Conservation (phyloP, 2,888 invertebrate genomes). For the Priocnemis perturbator region DNA sequence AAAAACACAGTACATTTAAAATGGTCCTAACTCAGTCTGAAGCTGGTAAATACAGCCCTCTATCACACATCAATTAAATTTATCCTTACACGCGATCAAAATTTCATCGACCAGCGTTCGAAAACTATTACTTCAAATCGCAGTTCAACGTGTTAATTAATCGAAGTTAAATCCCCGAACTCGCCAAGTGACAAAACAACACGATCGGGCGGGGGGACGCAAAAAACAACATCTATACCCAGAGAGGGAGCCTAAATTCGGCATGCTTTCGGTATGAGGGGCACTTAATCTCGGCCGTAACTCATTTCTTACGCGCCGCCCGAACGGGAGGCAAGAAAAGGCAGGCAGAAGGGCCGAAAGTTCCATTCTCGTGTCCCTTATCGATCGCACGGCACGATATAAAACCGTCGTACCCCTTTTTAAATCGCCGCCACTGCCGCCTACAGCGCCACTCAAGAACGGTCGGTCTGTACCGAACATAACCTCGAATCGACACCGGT, state of each 20-base stretch:
- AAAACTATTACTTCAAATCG: too few species aligned
- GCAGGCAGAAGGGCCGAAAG: slow-evolving; percentile 24
- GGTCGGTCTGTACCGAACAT: too few species aligned
- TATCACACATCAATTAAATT: too few species aligned
- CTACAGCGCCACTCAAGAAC: slow-evolving; percentile 9
- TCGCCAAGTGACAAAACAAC: background rate
- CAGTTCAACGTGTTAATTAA: too few species aligned
- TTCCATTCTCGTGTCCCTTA: slow-evolving; percentile 47
- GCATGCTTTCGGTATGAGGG: slow-evolving; percentile 25
- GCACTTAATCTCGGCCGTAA: slow-evolving; percentile 36
- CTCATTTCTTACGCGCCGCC: slow-evolving; percentile 42
- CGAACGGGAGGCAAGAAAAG: background rate
- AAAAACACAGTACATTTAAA: too few species aligned
- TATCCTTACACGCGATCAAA: too few species aligned
- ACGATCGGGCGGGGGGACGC: too few species aligned
- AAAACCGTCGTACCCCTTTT: slow-evolving; percentile 45
- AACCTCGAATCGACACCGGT: too few species aligned
- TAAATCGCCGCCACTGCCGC: slow-evolving; percentile 54
- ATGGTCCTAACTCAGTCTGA: too few species aligned
- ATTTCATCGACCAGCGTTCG: too few species aligned
- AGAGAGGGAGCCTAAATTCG: background rate
- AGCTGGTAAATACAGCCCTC: too few species aligned
- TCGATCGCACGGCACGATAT: slow-evolving; percentile 51
- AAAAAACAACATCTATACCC: background rate
- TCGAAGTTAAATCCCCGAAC: too few species aligned